These are phyloP conservation scores for Heliconius melpomene DNA, from an alignment of 1,140 invertebrate species.

Conservation along the genomic window DNA sequence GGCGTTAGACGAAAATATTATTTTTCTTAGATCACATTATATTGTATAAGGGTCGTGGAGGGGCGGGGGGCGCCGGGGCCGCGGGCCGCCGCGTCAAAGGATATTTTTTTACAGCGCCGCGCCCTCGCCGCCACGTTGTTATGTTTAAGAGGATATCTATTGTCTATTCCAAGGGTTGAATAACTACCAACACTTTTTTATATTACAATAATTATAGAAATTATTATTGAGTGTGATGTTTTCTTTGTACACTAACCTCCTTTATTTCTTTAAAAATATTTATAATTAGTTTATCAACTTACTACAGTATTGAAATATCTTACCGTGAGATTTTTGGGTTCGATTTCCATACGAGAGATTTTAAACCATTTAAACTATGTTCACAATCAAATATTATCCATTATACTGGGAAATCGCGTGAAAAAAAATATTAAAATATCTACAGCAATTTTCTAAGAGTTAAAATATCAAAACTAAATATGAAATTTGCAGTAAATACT, in stretches of 20 bases:
- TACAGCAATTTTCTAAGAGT: no score
- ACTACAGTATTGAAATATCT: no score
- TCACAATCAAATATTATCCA: no score
- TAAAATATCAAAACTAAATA: no score
- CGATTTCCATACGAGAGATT: neutral
- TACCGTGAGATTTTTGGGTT: neutral
- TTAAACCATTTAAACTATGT: no score
- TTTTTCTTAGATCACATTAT: conserved; percentile 81
- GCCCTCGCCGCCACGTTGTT: conserved; percentile 62
- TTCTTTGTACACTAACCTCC: conserved; percentile 37
- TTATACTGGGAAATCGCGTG: no score
- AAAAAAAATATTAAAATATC: no score
- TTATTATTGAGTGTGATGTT: conserved; percentile 76
- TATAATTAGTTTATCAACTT: no score
- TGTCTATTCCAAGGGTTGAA: conserved; percentile 79
- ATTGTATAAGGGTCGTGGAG: conserved; percentile 69
- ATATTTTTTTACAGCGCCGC: conserved; percentile 75
- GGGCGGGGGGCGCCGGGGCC: conserved; percentile 33
- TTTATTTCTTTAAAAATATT: neutral
- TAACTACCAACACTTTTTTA: conserved; percentile 81
- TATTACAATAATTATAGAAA: conserved; percentile 82
- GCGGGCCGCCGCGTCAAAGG: conserved; percentile 57
- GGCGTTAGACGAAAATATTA: conserved; percentile 80
- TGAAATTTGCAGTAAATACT: no score
- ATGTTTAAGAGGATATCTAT: conserved; percentile 81